Evolutionary conservation across 2,113 vertebrate genomes (phyloP), one percentile per base, ranked within the genome.

Genomic region (Mastomys coucha): DNA sequence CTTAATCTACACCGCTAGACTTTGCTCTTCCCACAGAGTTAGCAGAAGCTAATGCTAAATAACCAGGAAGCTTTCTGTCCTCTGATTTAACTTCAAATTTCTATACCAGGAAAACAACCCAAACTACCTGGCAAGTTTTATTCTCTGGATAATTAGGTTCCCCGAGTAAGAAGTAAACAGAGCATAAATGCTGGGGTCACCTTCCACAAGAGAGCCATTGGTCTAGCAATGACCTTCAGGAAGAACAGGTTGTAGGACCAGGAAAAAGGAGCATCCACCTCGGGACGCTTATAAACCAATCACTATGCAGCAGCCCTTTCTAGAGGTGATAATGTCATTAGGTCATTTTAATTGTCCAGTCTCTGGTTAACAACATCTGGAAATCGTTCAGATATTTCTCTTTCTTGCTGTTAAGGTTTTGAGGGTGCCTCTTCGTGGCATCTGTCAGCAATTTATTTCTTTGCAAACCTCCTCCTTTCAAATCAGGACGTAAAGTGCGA

Each of bases 401-500:
- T 97, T 98, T 97, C 96, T 86, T 90, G 93, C 70, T 91, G 93
- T 93, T 87, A 97, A 36, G 86, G 93, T 45, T 97, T 95, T 72
- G 95, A 9, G n/a, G 89, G 89, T 94, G 65, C 63, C 93, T 86
- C 67, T 93, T 82, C 91, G 26, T 91, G 96, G 88, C 86, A 87
- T 88, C 96, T 96, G 93, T 91, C 96, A 97, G 51, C 86, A 67
- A 14, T 56, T 53, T 65, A 88, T 96, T 96, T 95, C 91, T 88
- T 95, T 97, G 49, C 93, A 97, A 97, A 97, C 78, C 84, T 97
- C 96, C 91, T 98, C 85, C 95, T 93, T 97, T 75, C 91, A 78
- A 98, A 93, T 96, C 95, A 97, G 96, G 93, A 97, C 81, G 49
- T 26, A 99, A 99, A 99, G 98, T 99, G 98, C 99, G 98, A 98